Conservation (phyloP, 2,888 invertebrate species). For the Agrilus mali region DNA sequence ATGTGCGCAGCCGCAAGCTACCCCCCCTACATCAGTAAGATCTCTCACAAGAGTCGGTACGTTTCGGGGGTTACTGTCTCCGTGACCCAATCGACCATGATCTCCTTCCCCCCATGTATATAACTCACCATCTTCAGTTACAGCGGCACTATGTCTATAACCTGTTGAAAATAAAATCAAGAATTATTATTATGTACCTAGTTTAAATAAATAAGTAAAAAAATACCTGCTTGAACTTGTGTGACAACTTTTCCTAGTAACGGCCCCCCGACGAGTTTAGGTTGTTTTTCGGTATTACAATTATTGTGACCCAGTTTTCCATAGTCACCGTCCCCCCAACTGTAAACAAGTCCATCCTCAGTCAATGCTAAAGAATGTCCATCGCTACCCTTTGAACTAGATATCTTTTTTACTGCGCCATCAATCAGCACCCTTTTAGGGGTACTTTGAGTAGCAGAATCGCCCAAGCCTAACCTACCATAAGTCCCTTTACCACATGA, state of each 20-base stretch:
- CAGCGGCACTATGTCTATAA: conserved; percentile 44
- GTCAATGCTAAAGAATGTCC: conserved; percentile 43
- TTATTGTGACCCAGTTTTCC: conserved; percentile 44
- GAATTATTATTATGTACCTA: background rate
- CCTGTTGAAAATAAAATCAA: conserved; percentile 23
- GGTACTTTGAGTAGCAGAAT: conserved; percentile 44
- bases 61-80: conserved; percentile 44
- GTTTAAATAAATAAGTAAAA: no score
- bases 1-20: conserved; percentile 42
- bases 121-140: conserved; percentile 41
- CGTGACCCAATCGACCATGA: conserved; percentile 44
- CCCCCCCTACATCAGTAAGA: conserved; percentile 42
- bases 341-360: conserved; percentile 39
- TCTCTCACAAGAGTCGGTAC: conserved; percentile 46
- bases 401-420: conserved; percentile 36
- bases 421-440: conserved; percentile 43
- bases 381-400: conserved; percentile 45
- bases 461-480: conserved; percentile 49
- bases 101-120: conserved; percentile 49
- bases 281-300: conserved; percentile 39
- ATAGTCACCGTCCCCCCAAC: conserved; percentile 48
- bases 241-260: conserved; percentile 36
- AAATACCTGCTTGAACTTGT: conserved; percentile 38
- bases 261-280: conserved; percentile 39
- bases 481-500: conserved; percentile 53